phyloP scores from a whole-genome alignment of 1,140 invertebrate genomes.

The Macrostomum lignano region DNA sequence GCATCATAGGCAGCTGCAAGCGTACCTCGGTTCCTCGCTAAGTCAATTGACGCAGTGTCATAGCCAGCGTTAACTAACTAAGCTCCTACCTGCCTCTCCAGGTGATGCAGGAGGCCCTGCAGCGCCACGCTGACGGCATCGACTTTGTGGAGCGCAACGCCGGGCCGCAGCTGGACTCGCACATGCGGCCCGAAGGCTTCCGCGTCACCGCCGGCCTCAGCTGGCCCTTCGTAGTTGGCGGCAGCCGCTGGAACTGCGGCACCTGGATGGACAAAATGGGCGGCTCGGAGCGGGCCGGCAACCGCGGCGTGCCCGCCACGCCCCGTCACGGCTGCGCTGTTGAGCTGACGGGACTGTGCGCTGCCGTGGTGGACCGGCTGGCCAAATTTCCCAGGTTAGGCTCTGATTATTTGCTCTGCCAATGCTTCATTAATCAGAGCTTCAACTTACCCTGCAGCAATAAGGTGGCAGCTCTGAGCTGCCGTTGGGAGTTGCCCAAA shows the following conservation, averaged over 20 bases:
- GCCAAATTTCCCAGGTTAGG: constrained; percentile 17
- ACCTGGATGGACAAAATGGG: constrained; percentile 99
- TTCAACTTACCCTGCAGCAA: no score
- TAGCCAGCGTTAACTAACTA: no score
- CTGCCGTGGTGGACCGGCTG: constrained; percentile 45
- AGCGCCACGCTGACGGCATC: constrained; percentile 58
- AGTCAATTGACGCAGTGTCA: no score
- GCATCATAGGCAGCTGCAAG: no score
- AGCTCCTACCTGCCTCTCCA: no score
- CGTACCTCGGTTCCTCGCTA: no score
- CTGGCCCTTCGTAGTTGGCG: constrained; percentile 40
- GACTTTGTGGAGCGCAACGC: constrained; percentile 74
- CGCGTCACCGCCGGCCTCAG: not conserved
- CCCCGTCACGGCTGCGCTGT: constrained; percentile 69
- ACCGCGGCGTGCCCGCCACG: constrained; percentile 62
- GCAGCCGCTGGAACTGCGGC: constrained; percentile 76
- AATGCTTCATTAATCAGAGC: no score
- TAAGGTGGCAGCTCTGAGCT: no score
- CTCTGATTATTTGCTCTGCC: not conserved
- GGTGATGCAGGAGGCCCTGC: constrained; percentile 72
- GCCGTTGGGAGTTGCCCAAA: no score
- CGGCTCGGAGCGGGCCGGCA: constrained; percentile 59
- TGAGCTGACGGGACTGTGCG: constrained; percentile 59
- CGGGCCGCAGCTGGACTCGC: constrained; percentile 61
- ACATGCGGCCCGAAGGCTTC: constrained; percentile 55